Base-by-base conservation (phyloP, 2,113 vertebrate genomes). In the Poicephalus meyeri region DNA sequence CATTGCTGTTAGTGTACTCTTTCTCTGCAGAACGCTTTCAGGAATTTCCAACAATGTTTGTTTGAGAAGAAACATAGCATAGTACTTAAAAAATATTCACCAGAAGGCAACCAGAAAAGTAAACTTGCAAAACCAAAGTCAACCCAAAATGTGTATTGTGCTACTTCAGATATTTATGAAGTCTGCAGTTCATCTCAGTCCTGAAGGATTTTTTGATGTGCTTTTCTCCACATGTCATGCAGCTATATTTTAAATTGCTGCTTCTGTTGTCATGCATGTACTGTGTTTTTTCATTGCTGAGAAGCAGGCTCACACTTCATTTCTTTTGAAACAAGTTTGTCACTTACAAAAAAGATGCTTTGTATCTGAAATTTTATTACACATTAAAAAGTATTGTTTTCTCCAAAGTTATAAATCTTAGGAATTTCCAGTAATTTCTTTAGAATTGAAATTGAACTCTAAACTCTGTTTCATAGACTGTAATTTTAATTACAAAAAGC, bases 1-100 rank as follows among this genome's bases (percentile, higher is more conserved):
- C 80, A 60, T 28, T 80, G 79, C 83, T 96, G 92, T 91, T 83
- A 93, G 71, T 7, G 9, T 80, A 52, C 64, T 93, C 4, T 52
- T 53, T 56, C 83, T 81, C 92, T 97, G 80, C 37, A 89, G 79
- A 84, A 84, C 47, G 87, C 73, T 89, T 93, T 89, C 89, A 87
- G 81, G 72, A 71, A 80, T 91, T 81, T 92, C 74, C 33, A 74
- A 28, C 79, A 61, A n/a, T 0, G 3, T 70, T 95, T 17, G 19
- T 52, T 70, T 72, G 44, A 91, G 61, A 80, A 46, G 35, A 70
- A 88, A 25, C 81, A 72, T 88, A 68, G 44, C 66, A 70, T 56
- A 63, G 53, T 81, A 58, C 58, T 85, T 94, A 24, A 90, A 61
- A 80, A 53, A 26, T 65, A 12, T 42, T 88, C 12, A 29, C 61